These are phyloP conservation scores for Lordiphosa mommai DNA, from an alignment of 1,140 invertebrate species.

Conservation along the genomic window DNA sequence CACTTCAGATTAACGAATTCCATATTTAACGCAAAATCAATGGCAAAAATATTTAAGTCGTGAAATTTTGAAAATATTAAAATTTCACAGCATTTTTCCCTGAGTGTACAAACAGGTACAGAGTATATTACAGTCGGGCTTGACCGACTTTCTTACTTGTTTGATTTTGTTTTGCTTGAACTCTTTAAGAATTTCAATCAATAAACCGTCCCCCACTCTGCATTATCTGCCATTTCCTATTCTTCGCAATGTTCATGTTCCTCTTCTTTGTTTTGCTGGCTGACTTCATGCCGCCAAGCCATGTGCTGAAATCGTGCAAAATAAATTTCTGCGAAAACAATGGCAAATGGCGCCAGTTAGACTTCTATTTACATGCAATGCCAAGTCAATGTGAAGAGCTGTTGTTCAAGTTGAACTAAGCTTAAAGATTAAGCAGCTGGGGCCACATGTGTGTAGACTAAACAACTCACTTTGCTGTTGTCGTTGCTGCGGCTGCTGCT, in stretches of 20 bases:
- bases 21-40: no score
- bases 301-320: conserved; percentile 18
- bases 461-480: conserved; percentile 18
- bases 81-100: no score
- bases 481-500: conserved; percentile 26
- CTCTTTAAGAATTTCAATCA: no score
- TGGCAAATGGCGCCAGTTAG: conserved; percentile 30
- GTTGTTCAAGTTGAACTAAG: conserved; percentile 2
- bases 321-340: conserved; percentile 17
- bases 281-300: conserved; percentile 27
- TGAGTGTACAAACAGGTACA: no score
- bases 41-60: no score
- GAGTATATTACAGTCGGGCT: no score
- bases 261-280: conserved; percentile 8
- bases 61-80: no score
- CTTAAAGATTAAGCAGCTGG: conserved; percentile 23
- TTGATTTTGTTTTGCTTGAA: no score
- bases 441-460: conserved; percentile 16
- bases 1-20: no score
- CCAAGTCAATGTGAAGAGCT: background rate
- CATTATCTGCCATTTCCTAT: conserved; percentile 27
- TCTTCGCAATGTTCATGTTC: conserved; percentile 9
- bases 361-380: conserved; percentile 29
- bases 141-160: no score
- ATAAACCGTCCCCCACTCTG: no score